phyloP scores from a whole-genome alignment of 2,888 invertebrate species.

The Pimpla rufipes region DNA sequence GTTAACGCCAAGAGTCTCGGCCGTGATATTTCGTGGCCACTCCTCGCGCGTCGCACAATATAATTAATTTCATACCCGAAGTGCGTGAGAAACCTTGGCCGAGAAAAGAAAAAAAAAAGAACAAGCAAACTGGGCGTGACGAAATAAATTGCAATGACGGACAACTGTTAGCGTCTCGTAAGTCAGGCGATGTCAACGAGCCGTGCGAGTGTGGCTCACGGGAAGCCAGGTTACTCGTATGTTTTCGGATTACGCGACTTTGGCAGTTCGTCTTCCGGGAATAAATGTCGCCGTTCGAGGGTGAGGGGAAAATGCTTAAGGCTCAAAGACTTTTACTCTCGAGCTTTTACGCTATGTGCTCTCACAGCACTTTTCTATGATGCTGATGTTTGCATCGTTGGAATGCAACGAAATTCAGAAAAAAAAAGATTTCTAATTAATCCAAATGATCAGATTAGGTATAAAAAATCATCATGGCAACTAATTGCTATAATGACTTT shows the following conservation, averaged over 20 bases:
- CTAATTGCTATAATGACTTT: no score
- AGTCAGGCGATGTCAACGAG: constrained; percentile 25
- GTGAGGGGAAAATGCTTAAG: no score
- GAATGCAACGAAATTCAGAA: no score
- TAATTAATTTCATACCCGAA: constrained; percentile 21
- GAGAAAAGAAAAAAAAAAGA: constrained; percentile 46
- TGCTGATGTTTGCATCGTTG: neutral
- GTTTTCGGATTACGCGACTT: constrained; percentile 26
- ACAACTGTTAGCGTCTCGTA: constrained; percentile 4
- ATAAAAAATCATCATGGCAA: no score
- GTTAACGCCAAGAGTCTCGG: neutral
- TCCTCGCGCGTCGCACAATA: neutral
- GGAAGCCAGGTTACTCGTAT: constrained; percentile 33
- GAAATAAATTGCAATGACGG: neutral
- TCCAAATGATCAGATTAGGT: no score
- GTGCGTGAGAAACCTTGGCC: constrained; percentile 39
- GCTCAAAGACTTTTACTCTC: neutral
- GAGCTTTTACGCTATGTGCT: neutral
- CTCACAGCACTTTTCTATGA: neutral
- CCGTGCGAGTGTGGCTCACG: constrained; percentile 26
- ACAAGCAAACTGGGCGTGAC: neutral
- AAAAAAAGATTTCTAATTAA: no score
- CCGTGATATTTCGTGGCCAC: neutral
- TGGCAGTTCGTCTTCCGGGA: constrained; percentile 2
- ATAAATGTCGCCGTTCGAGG: neutral